phyloP scores from a whole-genome alignment of 2,797 vertebrate species.

The Oryzias sinensis region DNA sequence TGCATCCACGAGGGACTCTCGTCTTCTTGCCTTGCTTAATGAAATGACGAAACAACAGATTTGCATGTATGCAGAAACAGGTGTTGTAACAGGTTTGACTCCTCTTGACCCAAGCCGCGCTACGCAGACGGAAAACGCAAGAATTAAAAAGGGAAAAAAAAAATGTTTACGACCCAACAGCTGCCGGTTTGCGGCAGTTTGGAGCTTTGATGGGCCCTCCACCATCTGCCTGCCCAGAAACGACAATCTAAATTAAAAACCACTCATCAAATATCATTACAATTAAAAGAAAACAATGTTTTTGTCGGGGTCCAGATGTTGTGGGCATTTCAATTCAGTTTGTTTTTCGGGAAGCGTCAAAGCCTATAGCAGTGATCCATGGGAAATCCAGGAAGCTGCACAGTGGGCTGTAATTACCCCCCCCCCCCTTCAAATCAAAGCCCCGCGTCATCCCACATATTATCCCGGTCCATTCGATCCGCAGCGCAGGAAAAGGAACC shows the following conservation, averaged over 20 bases:
- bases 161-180: conserved; percentile 87
- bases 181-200: conserved; percentile 85
- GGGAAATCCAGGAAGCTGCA: conserved; percentile 62
- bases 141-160: conserved; percentile 15
- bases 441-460: conserved; percentile 63
- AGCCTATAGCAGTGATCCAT: conserved; percentile 38
- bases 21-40: conserved; percentile 83
- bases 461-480: conserved; percentile 62
- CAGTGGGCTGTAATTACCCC: conserved; percentile 74
- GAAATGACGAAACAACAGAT: conserved; percentile 95
- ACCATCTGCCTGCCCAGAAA: conserved; percentile 91
- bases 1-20: conserved; percentile 83
- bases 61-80: conserved; percentile 90
- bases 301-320: conserved; percentile 78
- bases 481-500: conserved; percentile 56
- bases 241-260: conserved; percentile 91
- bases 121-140: conserved; percentile 46
- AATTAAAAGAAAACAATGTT: conserved; percentile 83
- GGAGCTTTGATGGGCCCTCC: conserved; percentile 82
- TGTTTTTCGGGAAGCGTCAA: conserved; percentile 25
- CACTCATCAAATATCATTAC: conserved; percentile 77
- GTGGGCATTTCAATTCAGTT: conserved; percentile 47
- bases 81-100: conserved; percentile 95
- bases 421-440: conserved; percentile 61
- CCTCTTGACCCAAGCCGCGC: conserved; percentile 85